Conservation (phyloP, 92 coral and sea anemone species). For the Umimayanthus kanabou region DNA sequence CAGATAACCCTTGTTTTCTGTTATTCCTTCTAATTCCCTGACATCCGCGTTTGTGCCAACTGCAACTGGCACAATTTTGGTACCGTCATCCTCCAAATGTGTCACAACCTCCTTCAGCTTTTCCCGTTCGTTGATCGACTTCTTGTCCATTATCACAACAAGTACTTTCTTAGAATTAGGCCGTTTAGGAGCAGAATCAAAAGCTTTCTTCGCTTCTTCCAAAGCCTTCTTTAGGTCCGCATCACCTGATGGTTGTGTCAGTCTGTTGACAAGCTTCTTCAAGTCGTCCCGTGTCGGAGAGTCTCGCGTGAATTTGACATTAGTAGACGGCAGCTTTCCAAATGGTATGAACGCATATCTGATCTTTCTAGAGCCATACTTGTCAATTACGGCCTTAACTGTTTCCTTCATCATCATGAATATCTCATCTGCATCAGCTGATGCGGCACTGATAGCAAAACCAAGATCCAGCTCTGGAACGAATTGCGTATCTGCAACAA, state of each 20-base stretch:
- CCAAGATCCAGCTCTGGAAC: constrained; percentile 29
- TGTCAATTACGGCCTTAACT: constrained; percentile 62
- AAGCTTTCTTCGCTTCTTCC: constrained; percentile 65
- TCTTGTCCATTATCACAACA: constrained; percentile 81
- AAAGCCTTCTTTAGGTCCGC: constrained; percentile 69
- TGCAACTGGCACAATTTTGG: constrained; percentile 79
- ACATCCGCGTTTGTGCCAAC: constrained; percentile 73
- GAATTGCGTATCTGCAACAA: constrained; percentile 8
- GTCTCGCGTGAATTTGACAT: not conserved
- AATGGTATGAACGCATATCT: constrained; percentile 21
- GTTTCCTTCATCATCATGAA: constrained; percentile 65
- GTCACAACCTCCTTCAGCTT: constrained; percentile 58
- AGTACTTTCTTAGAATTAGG: constrained; percentile 76
- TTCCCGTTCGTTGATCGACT: constrained; percentile 52
- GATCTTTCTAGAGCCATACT: constrained; percentile 44
- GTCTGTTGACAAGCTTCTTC: constrained; percentile 42
- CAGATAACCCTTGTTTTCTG: constrained; percentile 74
- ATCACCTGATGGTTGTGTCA: constrained; percentile 54
- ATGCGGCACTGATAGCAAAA: constrained; percentile 48
- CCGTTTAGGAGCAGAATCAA: constrained; percentile 34
- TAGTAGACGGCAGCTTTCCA: not conserved
- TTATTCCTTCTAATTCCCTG: constrained; percentile 61
- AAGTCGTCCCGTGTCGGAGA: constrained; percentile 23
- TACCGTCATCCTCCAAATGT: constrained; percentile 52
- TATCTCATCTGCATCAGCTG: constrained; percentile 53